These are phyloP conservation scores for Oceanites oceanicus DNA, from an alignment of 2,113 vertebrate species.

Conservation along the genomic window DNA sequence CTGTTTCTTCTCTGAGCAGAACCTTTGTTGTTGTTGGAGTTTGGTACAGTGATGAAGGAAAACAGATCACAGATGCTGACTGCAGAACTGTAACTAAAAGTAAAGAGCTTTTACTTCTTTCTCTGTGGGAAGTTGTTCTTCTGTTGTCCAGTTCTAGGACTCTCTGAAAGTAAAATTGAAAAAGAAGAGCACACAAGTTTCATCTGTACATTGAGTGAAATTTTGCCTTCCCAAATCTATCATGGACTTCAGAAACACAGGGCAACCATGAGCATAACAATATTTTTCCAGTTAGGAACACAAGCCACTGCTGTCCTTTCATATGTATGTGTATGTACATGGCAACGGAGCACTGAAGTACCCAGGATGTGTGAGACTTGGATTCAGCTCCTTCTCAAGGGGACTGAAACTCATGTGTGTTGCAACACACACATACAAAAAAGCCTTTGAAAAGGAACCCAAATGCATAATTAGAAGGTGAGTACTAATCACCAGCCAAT, in stretches of 20 bases:
- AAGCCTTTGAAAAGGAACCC: background rate
- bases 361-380: background rate
- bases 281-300: background rate
- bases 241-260: background rate
- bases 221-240: background rate
- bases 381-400: background rate
- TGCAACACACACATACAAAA: background rate
- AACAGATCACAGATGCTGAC: background rate
- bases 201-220: background rate
- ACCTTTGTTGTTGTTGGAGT: background rate
- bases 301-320: background rate
- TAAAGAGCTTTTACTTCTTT: background rate
- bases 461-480: background rate
- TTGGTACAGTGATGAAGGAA: background rate
- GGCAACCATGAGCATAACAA: background rate
- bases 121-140: background rate
- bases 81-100: background rate
- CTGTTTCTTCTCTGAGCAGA: background rate
- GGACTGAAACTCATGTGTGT: background rate
- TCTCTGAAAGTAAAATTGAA: background rate
- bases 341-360: background rate
- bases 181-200: background rate
- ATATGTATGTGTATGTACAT: background rate
- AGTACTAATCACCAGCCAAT: background rate
- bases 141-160: background rate